Percentiles rank a stretch among this genome's conserved stretches.
phyloP scores from a whole-genome alignment of 2,797 vertebrate genomes.

The Rhincodon typus region DNA sequence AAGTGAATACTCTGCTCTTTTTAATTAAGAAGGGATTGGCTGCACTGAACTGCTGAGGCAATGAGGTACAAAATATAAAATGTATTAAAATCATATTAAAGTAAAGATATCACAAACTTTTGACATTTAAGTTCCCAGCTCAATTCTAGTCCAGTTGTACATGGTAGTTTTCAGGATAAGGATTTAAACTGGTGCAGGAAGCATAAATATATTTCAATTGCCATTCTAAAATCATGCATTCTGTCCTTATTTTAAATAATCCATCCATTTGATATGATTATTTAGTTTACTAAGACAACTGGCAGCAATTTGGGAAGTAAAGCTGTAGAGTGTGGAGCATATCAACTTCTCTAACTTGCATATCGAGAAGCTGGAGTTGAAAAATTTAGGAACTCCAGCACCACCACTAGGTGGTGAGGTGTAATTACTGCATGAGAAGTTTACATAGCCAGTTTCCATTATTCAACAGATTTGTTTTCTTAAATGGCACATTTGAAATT shows the following conservation, averaged over 20 bases:
- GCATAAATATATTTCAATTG: background rate
- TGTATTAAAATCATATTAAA: background rate
- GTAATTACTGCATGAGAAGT: background rate
- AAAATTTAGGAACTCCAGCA: background rate
- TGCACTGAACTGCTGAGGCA: background rate
- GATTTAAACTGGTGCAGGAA: background rate
- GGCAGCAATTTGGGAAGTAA: background rate
- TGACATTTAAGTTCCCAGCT: background rate
- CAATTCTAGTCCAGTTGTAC: background rate
- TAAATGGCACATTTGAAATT: background rate
- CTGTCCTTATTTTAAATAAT: background rate
- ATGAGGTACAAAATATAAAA: background rate
- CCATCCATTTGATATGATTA: background rate
- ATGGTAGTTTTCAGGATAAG: no score
- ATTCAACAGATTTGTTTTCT: background rate
- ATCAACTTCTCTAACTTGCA: background rate
- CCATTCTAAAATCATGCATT: background rate
- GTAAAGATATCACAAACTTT: background rate
- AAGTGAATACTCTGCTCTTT: background rate
- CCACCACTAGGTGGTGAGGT: background rate
- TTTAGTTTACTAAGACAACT: background rate
- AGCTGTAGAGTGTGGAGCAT: background rate
- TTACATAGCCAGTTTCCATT: background rate
- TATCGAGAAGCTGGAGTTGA: background rate
- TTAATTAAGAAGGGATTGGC: constrained; percentile 21